Conservation (phyloP, 2,888 invertebrate genomes). For the Panzeria rudis region DNA sequence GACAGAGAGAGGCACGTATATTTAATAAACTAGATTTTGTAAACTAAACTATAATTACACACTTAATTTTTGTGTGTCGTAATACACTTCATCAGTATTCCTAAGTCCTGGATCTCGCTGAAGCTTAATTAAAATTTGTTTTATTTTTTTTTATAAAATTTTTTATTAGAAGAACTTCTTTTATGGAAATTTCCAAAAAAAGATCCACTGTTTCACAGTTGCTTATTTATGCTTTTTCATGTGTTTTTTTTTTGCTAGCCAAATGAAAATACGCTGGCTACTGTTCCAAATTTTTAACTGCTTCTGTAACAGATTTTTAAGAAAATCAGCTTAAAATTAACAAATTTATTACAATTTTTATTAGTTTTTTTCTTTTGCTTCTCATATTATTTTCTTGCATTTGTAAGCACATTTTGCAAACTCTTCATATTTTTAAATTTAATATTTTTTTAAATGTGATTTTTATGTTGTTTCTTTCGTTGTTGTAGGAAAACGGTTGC, state of each 20-base stretch:
- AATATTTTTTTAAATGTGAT: constrained; percentile 60
- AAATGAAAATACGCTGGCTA: constrained; percentile 9
- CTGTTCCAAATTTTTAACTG: constrained; percentile 35
- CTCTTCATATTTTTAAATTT: constrained; percentile 53
- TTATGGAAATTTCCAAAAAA: background rate
- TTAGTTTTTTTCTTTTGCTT: constrained; percentile 43
- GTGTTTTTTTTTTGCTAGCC: background rate
- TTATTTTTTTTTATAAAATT: too few species aligned
- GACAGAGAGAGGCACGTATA: too few species aligned
- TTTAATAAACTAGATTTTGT: too few species aligned
- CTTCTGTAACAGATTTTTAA: constrained; percentile 30
- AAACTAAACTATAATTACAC: too few species aligned
- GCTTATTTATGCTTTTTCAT: background rate
- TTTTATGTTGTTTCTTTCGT: constrained; percentile 44
- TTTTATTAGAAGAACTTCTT: too few species aligned
- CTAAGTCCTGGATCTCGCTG: too few species aligned
- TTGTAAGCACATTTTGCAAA: constrained; percentile 67
- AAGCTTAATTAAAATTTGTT: too few species aligned
- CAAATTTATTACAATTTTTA: constrained; percentile 72
- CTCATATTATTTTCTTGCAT: constrained; percentile 61
- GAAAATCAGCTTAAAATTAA: constrained; percentile 73
- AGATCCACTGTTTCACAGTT: background rate
- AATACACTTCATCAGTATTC: too few species aligned
- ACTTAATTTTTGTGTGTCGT: too few species aligned
- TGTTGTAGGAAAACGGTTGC: constrained; percentile 62